Conservation (phyloP, 2,888 invertebrate genomes). For the Phytoseiulus persimilis region DNA sequence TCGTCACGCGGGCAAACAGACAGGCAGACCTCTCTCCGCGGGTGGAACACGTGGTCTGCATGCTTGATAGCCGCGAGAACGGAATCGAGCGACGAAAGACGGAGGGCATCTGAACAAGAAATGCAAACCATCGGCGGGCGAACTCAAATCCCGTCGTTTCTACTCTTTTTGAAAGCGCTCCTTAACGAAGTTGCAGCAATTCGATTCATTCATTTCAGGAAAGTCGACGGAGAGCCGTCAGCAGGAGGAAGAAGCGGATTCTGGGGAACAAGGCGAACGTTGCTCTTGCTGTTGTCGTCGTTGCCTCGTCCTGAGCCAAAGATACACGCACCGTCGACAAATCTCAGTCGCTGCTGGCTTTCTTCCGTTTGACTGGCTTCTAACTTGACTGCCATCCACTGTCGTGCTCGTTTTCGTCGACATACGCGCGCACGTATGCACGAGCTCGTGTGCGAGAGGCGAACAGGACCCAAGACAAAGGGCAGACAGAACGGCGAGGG, state of each 20-base stretch:
- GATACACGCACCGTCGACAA: not conserved
- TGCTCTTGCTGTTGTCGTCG: not conserved
- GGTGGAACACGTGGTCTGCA: slow-evolving; percentile 5
- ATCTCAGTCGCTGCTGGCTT: not conserved
- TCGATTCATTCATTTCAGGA: not conserved
- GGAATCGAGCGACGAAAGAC: not conserved
- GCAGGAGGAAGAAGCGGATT: not conserved
- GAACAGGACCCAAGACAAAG: not conserved
- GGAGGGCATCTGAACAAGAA: not conserved
- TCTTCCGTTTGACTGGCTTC: not conserved
- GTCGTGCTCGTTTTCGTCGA: not conserved
- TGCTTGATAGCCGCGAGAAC: not conserved
- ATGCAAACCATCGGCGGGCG: not conserved
- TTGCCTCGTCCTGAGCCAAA: not conserved
- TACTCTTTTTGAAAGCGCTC: slow-evolving; percentile 5
- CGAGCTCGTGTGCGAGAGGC: not conserved
- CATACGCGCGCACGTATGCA: not conserved
- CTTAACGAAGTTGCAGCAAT: not conserved
- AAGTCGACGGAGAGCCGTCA: not conserved
- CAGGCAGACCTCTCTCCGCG: not conserved
- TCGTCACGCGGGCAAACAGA: not conserved
- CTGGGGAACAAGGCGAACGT: not conserved
- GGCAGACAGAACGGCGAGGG: not conserved
- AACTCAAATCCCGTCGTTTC: not conserved
- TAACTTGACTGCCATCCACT: not conserved